Base-by-base conservation (phyloP, 2,113 vertebrate species). In the Microcebus murinus region DNA sequence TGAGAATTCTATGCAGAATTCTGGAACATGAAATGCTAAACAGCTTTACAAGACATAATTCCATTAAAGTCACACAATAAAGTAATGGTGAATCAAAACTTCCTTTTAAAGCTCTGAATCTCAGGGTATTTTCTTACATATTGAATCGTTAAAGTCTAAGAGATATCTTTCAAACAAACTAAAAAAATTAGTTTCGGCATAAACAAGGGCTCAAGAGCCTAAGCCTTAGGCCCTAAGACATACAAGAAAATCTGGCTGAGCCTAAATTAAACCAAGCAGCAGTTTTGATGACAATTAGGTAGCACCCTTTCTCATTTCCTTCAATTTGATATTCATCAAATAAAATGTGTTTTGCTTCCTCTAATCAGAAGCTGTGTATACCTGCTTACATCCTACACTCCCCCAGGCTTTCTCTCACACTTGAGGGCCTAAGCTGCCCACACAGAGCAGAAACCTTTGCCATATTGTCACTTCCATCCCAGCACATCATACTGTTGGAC, bases 241-340 rank as follows among this genome's bases (percentile, higher is more conserved):
- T 55, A 77, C 17, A 93, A 95, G 84, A 96, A 96, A 96, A 94
- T 81, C 48, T 81, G 20, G 29, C 45, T 95, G 65, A 67, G 50
- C 27, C 70, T 95, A 96, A 97, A 97, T 91, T 89, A 96, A 96
- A 94, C 57, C 68, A 87, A 96, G 59, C 39, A 85, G 39, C 27
- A 90, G 83, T 92, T 96, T 17, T 45, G n/a, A 70, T 71, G 45
- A 96, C 83, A 96, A 93, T 77, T 65, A 73, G 59, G 50, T 68
- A 87, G 70, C 11, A 61, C 13, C 25, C 25, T 87, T 94, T 95
- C 57, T 94, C 45, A 95, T 92, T 95, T 92, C 50, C 70, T 97
- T 95, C 76, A 80, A 90, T 94, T 81, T 87, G 52, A 74, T 94
- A 94, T 67, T 95, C 87, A 96, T 87, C 36, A 85, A 92, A 88